Base-by-base conservation (phyloP, 2,888 invertebrate genomes). In the Ormyrus thymus region DNA sequence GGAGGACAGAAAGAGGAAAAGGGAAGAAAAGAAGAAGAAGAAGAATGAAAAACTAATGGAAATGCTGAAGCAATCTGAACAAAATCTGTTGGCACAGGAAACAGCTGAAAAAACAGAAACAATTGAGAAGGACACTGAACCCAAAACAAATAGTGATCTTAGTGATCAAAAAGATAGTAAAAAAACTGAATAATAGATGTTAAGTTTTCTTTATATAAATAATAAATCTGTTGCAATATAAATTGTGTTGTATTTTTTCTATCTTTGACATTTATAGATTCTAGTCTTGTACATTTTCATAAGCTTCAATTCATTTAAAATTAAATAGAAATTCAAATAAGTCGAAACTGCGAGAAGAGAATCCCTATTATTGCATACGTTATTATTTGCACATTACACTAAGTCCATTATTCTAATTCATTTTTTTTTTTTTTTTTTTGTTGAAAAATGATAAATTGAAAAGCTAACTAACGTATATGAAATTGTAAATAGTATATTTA, bases 1-100 rank as follows among this genome's bases (percentile, higher is more conserved):
- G 81, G 97, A 97, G 89, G 95, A 96, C 84, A 95, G 94, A 90
- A 97, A 96, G 85, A 91, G 91, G 6, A 92, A 93, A 80, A 96
- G 94, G 87, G 93, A 93, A 82, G 94, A 93, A 0, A 94, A 92
- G 84, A 94, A 93, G 84, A 93, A 95, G 81, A 93, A 92, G 0
- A 94, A 92, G 86, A 94, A 95, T 85, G 93, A 94, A 72, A 92
- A 92, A 87, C 85, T 93, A 84, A 86, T 93, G 82, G 90, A 93
- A 29, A 9, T 81, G 13, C 1, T 48, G 7, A 53, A 73, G 13
- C 46, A 58, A 59, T 1, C 29, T 3, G 29, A 29, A 1, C 29
- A 29, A 29, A 29, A 29, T 3, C 29, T 29, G 1, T 29, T 29
- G 29, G 51, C 51, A 29, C 13, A 69, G 13, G 51, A 46, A 13